Conservation (phyloP, 2,113 vertebrate species). For the Kobus ellipsiprymnus region DNA sequence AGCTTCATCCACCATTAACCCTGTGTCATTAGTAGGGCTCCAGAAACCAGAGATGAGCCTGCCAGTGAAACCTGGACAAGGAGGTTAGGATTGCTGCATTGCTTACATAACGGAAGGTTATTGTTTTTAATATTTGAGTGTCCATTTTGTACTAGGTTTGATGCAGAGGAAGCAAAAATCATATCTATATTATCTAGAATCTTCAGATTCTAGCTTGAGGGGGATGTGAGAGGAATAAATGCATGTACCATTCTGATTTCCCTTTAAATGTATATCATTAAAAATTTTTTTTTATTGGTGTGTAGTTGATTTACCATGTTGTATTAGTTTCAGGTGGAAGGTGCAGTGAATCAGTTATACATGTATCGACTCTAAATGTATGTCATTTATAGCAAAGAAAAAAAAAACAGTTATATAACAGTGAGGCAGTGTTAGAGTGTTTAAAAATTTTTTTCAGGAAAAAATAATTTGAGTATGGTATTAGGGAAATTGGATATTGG, state of each 20-base stretch:
- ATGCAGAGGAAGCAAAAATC: slow-evolving; percentile 2
- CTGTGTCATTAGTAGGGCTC: slow-evolving; percentile 81
- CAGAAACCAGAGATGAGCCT: slow-evolving; percentile 93
- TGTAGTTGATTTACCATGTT: neutral
- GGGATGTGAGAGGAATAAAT: neutral
- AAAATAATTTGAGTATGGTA: neutral
- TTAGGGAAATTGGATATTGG: neutral
- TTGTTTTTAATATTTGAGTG: slow-evolving; percentile 62
- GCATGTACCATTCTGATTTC: neutral
- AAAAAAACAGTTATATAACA: neutral
- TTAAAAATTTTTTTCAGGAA: neutral
- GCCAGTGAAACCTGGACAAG: slow-evolving; percentile 91
- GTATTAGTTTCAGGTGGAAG: neutral
- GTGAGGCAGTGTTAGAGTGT: neutral
- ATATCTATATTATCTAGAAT: neutral
- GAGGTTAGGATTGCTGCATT: slow-evolving; percentile 83
- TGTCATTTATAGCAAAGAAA: neutral
- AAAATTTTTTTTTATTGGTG: neutral
- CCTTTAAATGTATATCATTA: neutral
- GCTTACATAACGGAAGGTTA: slow-evolving; percentile 60
- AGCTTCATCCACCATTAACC: slow-evolving; percentile 83
- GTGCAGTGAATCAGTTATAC: neutral
- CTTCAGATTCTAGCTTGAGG: neutral
- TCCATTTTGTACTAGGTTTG: neutral
- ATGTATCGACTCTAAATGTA: neutral